phyloP scores from a whole-genome alignment of 2,888 invertebrate species.

The Conchocele bisecta region DNA sequence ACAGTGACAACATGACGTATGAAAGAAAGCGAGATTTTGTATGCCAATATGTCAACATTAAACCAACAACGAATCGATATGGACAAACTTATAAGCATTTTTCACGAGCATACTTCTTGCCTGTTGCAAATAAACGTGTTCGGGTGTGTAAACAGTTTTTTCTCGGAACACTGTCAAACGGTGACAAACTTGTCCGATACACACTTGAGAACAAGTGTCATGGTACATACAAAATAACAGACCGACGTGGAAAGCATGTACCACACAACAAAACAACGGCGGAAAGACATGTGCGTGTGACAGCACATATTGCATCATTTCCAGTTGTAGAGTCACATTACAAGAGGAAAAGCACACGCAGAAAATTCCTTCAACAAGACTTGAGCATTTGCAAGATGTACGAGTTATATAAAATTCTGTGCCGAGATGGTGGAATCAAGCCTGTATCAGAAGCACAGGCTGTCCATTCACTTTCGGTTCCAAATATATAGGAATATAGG shows the following conservation, averaged over 20 bases:
- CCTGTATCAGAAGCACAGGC: constrained; percentile 40
- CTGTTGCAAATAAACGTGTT: constrained; percentile 16
- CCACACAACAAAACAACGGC: constrained; percentile 39
- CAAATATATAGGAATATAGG: too few species aligned
- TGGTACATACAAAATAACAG: constrained; percentile 23
- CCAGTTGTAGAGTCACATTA: constrained; percentile 33
- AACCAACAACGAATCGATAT: constrained; percentile 9
- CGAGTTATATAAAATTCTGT: constrained; percentile 10
- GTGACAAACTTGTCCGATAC: constrained; percentile 26
- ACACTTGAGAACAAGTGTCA: constrained; percentile 26
- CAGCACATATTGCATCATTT: constrained; percentile 24
- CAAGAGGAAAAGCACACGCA: constrained; percentile 7
- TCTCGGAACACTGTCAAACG: constrained; percentile 32
- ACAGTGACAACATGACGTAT: constrained; percentile 20
- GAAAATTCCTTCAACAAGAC: constrained; percentile 14
- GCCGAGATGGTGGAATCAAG: constrained; percentile 10
- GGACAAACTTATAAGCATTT: constrained; percentile 6
- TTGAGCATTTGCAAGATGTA: constrained; percentile 31
- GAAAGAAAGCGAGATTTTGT: constrained; percentile 28
- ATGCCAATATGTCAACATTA: constrained; percentile 23
- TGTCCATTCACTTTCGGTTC: too few species aligned
- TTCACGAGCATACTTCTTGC: constrained; percentile 21
- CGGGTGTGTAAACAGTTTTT: constrained; percentile 42
- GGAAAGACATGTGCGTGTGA: background rate
- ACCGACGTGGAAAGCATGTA: constrained; percentile 30